Conservation (phyloP, 2,113 vertebrate species). For the Chlamydotis undulata region DNA sequence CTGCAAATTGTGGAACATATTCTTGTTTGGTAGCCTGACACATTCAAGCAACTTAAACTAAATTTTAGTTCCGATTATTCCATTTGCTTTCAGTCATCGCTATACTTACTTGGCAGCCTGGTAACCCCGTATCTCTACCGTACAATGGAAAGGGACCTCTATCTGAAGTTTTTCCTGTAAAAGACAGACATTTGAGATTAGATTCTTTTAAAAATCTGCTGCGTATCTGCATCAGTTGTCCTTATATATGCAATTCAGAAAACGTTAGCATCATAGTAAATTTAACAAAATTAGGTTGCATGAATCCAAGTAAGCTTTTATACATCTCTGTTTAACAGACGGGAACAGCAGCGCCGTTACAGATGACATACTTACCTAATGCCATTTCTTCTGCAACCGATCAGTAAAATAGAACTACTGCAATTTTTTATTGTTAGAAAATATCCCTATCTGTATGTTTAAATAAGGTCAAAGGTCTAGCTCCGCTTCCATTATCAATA, state of each 20-base stretch:
- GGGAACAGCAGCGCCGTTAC: neutral
- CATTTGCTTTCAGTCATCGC: neutral
- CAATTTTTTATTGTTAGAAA: neutral
- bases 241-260: neutral
- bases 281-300: neutral
- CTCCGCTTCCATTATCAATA: neutral
- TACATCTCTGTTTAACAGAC: neutral
- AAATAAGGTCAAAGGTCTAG: neutral
- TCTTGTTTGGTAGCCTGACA: neutral
- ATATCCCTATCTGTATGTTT: neutral
- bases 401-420: neutral
- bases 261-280: neutral
- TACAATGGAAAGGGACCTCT: conserved; percentile 87
- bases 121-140: conserved; percentile 85
- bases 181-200: conserved; percentile 41
- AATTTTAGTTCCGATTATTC: neutral
- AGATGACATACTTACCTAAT: neutral
- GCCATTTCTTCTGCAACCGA: neutral
- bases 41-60: neutral
- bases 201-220: neutral
- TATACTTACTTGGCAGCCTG: conserved; percentile 90
- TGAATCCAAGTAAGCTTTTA: neutral
- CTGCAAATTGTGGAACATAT: neutral
- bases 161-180: conserved; percentile 90
- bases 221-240: neutral